Evolutionary conservation across 2,888 invertebrate genomes (phyloP).

Genomic region (Heliconius erato): DNA sequence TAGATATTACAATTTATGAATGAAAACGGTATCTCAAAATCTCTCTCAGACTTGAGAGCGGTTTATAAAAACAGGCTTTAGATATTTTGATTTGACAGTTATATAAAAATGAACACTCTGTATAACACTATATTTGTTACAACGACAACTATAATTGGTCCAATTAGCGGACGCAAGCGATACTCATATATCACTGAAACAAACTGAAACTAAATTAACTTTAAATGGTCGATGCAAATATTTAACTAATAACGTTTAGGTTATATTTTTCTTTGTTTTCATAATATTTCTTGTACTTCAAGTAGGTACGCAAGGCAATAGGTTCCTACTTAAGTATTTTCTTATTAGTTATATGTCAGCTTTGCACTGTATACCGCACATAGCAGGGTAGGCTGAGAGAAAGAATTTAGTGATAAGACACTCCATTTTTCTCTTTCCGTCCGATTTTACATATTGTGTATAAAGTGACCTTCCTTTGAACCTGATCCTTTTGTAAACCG

Average conservation of each 20-base stretch:
- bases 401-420: not conserved
- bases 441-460: too few species aligned
- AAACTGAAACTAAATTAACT: slow-evolving; percentile 32
- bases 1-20: too few species aligned
- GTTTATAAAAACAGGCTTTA: too few species aligned
- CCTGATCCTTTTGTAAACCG: too few species aligned
- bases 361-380: not conserved
- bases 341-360: too few species aligned
- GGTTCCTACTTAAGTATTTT: too few species aligned
- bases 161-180: slow-evolving; percentile 56
- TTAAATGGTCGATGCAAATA: slow-evolving; percentile 30
- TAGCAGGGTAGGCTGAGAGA: not conserved
- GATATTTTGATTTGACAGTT: too few species aligned
- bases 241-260: slow-evolving; percentile 1
- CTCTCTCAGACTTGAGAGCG: too few species aligned
- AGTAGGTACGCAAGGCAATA: too few species aligned
- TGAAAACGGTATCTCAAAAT: too few species aligned
- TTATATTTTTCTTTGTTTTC: not conserved
- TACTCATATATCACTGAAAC: slow-evolving; percentile 52
- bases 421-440: too few species aligned
- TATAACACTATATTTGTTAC: slow-evolving; percentile 49
- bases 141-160: slow-evolving; percentile 58
- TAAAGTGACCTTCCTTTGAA: too few species aligned
- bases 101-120: slow-evolving; percentile 9
- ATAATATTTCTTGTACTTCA: not conserved